These are phyloP conservation scores for Helicoverpa armigera DNA, from an alignment of 1,140 invertebrate genomes.

Conservation along the genomic window DNA sequence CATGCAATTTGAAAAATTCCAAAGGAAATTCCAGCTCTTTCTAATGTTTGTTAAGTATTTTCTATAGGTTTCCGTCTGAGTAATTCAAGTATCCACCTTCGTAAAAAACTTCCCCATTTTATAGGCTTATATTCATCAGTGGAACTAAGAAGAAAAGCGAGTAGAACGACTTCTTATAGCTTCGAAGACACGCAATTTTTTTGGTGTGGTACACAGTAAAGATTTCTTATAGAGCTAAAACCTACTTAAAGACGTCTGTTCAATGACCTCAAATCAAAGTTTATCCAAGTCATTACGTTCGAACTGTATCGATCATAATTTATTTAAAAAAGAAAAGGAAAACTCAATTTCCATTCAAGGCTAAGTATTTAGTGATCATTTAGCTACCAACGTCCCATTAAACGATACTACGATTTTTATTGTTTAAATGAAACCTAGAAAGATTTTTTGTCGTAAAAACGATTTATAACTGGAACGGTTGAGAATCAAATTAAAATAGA, in stretches of 20 bases:
- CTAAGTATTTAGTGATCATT: slow-evolving; percentile 41
- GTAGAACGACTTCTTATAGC: no score
- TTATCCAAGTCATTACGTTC: slow-evolving; percentile 30
- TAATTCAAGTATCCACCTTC: no score
- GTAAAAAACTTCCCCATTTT: no score
- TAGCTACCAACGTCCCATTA: slow-evolving; percentile 25
- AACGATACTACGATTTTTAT: slow-evolving; percentile 35
- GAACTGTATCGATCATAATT: slow-evolving; percentile 19
- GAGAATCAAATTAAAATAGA: slow-evolving; percentile 15
- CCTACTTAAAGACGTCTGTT: background rate
- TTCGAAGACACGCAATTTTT: no score
- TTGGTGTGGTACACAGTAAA: background rate
- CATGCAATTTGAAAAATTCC: no score
- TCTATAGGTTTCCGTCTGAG: no score
- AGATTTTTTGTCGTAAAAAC: slow-evolving; percentile 36
- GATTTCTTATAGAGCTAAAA: background rate
- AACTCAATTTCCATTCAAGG: slow-evolving; percentile 45
- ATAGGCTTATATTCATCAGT: no score
- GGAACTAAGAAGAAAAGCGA: no score
- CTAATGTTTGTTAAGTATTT: no score
- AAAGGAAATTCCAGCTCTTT: no score
- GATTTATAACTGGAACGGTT: slow-evolving; percentile 32
- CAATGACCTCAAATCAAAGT: slow-evolving; percentile 18
- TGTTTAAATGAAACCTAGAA: slow-evolving; percentile 40
- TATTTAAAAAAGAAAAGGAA: slow-evolving; percentile 35